phyloP scores from a whole-genome alignment of 37 sponge, comb jelly and placozoan genomes.

The Cliona cf. orientalis region DNA sequence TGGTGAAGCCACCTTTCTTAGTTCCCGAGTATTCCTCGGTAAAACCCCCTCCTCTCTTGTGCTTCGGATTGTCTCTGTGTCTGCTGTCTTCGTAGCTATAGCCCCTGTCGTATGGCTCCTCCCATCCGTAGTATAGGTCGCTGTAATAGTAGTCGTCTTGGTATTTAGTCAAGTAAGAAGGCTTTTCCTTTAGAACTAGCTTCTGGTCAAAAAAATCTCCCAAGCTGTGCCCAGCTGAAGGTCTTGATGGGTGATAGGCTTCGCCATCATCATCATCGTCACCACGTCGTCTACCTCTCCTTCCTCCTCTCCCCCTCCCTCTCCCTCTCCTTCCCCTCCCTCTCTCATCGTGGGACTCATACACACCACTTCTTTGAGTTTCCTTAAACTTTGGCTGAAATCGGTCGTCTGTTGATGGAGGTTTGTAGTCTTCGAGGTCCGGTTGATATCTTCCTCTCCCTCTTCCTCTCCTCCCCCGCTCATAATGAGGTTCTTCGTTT shows the following conservation, averaged over 20 bases:
- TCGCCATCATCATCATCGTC: neutral
- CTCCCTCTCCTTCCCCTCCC: conserved; percentile 13
- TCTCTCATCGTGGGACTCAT: neutral
- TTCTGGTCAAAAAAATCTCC: neutral
- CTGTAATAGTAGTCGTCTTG: neutral
- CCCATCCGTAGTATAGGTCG: neutral
- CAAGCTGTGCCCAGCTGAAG: neutral
- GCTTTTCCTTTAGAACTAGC: too few species aligned
- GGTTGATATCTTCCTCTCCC: neutral
- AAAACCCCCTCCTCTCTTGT: too few species aligned
- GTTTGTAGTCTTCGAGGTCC: too few species aligned
- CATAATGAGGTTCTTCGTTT: too few species aligned
- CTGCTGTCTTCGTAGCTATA: too few species aligned
- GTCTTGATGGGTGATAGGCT: neutral
- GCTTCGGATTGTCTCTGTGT: too few species aligned
- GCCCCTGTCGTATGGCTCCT: too few species aligned
- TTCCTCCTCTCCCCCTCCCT: conserved; percentile 10
- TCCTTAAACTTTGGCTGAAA: too few species aligned
- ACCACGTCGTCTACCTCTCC: neutral
- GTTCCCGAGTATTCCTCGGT: too few species aligned
- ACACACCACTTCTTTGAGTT: neutral
- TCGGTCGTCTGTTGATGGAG: too few species aligned
- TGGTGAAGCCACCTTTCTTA: too few species aligned
- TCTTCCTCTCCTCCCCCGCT: neutral
- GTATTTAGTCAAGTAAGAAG: too few species aligned